Percentiles rank a stretch among this genome's conserved stretches.
Conservation (phyloP, 2,888 invertebrate species). For the Erebia palarica region DNA sequence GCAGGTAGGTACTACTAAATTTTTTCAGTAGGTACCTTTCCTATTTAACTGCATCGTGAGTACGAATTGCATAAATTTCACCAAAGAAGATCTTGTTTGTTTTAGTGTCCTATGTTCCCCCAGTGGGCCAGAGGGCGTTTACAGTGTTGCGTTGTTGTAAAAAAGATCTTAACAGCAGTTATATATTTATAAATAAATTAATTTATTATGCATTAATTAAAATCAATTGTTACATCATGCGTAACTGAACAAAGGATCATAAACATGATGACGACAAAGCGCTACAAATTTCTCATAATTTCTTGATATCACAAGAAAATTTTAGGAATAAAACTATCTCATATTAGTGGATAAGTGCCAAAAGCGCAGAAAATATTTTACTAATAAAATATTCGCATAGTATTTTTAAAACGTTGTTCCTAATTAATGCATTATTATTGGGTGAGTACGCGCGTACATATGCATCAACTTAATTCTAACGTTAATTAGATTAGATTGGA, state of each 20-base stretch:
- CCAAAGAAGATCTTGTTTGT: slow-evolving; percentile 60
- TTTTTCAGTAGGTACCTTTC: slow-evolving; percentile 34
- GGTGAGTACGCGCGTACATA: slow-evolving; percentile 67
- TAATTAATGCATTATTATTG: slow-evolving; percentile 68
- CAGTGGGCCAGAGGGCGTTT: too few relatives aligned
- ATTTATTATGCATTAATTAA: slow-evolving; percentile 26
- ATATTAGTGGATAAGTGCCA: slow-evolving; percentile 75
- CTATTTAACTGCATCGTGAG: slow-evolving; percentile 39
- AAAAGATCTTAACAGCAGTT: slow-evolving; percentile 56
- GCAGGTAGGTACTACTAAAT: slow-evolving; percentile 39
- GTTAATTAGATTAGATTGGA: slow-evolving; percentile 73
- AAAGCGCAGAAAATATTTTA: slow-evolving; percentile 67
- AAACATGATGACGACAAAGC: slow-evolving; percentile 8
- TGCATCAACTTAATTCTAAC: slow-evolving; percentile 73
- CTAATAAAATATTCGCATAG: slow-evolving; percentile 70
- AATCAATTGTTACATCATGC: slow-evolving; percentile 25
- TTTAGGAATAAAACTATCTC: slow-evolving; percentile 35
- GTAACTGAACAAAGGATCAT: slow-evolving; percentile 16
- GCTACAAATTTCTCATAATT: slow-evolving; percentile 18
- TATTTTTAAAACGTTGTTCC: slow-evolving; percentile 80
- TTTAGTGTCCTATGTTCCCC: too few relatives aligned
- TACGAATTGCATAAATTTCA: slow-evolving; percentile 50
- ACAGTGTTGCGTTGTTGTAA: slow-evolving; percentile 39
- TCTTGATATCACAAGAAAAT: slow-evolving; percentile 13
- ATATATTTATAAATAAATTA: slow-evolving; percentile 16